These are phyloP conservation scores for Lydus trimaculatus DNA, from an alignment of 2,888 invertebrate species.

Conservation along the genomic window DNA sequence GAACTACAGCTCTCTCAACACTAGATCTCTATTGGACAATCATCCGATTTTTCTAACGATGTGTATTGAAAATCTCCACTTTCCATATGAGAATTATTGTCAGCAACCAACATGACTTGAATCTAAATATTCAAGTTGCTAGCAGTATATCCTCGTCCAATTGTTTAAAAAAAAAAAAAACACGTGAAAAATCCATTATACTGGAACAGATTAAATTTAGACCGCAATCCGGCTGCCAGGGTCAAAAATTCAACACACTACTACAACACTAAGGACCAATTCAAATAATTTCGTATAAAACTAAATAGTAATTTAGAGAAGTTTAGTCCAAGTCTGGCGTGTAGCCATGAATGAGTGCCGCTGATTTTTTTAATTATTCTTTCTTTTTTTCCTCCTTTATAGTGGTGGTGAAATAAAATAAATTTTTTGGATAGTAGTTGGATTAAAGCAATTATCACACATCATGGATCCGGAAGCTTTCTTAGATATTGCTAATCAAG, in stretches of 20 bases:
- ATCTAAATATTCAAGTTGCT: not conserved
- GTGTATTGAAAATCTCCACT: no score
- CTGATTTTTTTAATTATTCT: slow-evolving; percentile 20
- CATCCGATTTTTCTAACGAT: no score
- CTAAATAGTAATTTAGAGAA: slow-evolving; percentile 6
- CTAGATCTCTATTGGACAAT: no score
- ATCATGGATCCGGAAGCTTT: slow-evolving; percentile 96
- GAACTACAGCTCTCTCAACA: no score
- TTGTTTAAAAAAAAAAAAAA: not conserved
- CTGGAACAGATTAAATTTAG: slow-evolving; percentile 26
- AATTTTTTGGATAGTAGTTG: not conserved
- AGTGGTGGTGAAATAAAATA: not conserved
- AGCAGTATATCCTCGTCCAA: not conserved
- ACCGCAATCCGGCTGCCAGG: slow-evolving; percentile 24
- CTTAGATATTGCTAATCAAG: slow-evolving; percentile 97
- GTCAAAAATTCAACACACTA: slow-evolving; percentile 21
- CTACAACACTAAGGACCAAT: slow-evolving; percentile 5
- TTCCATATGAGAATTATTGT: not conserved
- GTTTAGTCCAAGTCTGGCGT: slow-evolving; percentile 32
- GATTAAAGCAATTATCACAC: not conserved
- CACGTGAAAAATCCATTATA: slow-evolving; percentile 12
- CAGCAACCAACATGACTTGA: not conserved
- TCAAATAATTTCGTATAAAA: not conserved
- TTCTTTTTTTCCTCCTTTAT: slow-evolving; percentile 15
- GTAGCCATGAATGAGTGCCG: slow-evolving; percentile 32